phyloP scores from a whole-genome alignment of 2,113 vertebrate species.

The Benitochromis conjunctus region DNA sequence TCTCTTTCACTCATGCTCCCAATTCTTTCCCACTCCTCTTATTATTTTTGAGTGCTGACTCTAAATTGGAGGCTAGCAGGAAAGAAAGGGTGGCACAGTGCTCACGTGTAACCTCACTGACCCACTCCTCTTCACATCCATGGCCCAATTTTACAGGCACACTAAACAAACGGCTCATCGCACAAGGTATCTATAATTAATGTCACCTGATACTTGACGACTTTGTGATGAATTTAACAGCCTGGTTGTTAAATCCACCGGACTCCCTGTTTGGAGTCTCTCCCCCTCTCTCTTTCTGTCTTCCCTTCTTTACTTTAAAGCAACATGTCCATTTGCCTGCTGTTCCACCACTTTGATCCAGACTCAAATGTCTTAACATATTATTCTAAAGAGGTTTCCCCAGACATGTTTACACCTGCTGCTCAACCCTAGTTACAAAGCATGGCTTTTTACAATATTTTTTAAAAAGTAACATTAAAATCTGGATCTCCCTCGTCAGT shows the following conservation, averaged over 20 bases:
- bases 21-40: conserved; percentile 13
- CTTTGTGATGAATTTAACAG: conserved; percentile 35
- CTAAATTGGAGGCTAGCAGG: background rate
- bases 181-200: conserved; percentile 62
- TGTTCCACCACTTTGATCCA: background rate
- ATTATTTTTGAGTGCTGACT: conserved; percentile 30
- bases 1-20: background rate
- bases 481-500: background rate
- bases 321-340: background rate
- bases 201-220: conserved; percentile 45
- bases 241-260: background rate
- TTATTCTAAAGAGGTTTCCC: background rate
- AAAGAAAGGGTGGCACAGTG: background rate
- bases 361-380: background rate
- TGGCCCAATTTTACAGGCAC: conserved; percentile 34
- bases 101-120: conserved; percentile 42
- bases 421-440: background rate
- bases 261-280: background rate
- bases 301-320: background rate
- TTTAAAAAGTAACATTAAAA: background rate
- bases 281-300: background rate
- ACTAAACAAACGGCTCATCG: conserved; percentile 51
- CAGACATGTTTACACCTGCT: background rate
- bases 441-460: background rate
- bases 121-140: conserved; percentile 14